Conservation (phyloP, 92 coral and sea anemone species). For the Phenganax stokvisi region DNA sequence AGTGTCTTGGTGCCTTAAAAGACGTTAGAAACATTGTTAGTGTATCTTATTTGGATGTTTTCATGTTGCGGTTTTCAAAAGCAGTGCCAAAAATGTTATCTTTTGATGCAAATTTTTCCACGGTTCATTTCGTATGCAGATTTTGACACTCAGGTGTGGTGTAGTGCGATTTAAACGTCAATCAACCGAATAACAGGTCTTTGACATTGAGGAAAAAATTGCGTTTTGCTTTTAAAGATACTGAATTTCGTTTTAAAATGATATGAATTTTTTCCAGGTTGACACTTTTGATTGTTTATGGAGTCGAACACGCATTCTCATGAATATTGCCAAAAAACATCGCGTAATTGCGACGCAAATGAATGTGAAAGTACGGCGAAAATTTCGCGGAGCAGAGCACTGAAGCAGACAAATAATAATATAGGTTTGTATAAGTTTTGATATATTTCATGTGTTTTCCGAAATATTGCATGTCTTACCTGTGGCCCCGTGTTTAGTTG, state of each 20-base stretch:
- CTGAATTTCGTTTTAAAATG: conserved; percentile 6
- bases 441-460: background rate
- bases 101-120: conserved; percentile 8
- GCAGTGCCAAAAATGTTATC: background rate
- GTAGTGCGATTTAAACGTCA: background rate
- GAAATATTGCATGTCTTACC: background rate
- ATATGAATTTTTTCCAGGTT: background rate
- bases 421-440: conserved; percentile 14
- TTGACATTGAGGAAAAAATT: conserved; percentile 5
- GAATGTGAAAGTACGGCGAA: background rate
- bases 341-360: background rate
- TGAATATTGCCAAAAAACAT: background rate
- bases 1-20: background rate
- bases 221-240: background rate
- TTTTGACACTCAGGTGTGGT: conserved; percentile 26
- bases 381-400: conserved; percentile 6
- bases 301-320: background rate
- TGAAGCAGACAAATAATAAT: conserved; percentile 10
- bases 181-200: conserved; percentile 30
- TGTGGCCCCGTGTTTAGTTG: background rate
- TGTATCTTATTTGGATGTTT: background rate
- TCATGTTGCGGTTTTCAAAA: background rate
- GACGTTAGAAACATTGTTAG: background rate
- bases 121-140: conserved; percentile 31
- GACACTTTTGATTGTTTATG: background rate